A percentile compares a stretch with the other conserved stretches of the same genome.
phyloP scores from a whole-genome alignment of 2,113 vertebrate species.

The Galeopterus variegatus region DNA sequence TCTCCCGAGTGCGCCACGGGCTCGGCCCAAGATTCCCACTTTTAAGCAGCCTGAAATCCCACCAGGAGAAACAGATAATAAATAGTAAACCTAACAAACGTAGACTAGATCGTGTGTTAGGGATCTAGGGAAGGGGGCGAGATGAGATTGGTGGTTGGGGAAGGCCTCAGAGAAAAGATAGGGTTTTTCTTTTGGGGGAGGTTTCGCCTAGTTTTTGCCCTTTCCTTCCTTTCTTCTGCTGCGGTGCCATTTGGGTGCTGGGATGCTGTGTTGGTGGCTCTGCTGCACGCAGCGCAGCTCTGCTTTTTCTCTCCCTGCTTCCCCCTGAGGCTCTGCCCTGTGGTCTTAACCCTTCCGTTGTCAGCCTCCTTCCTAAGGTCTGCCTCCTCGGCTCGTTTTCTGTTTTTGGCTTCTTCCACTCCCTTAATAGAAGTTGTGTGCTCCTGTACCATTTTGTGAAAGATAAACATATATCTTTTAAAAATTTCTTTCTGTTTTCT shows the following conservation, averaged over 20 bases:
- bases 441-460: neutral
- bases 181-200: neutral
- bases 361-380: neutral
- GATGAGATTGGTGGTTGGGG: neutral
- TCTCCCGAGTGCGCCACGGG: too few species aligned
- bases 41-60: neutral
- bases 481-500: conserved; percentile 9
- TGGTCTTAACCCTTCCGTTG: neutral
- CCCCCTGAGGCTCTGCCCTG: neutral
- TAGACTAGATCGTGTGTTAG: neutral
- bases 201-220: neutral
- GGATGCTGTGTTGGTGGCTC: neutral
- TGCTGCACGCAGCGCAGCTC: neutral
- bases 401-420: neutral
- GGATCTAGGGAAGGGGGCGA: neutral
- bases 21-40: neutral
- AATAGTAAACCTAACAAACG: neutral
- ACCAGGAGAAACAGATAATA: neutral
- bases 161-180: neutral
- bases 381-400: neutral
- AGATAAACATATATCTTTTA: neutral
- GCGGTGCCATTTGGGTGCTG: neutral
- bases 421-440: neutral
- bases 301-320: conserved; percentile 2
- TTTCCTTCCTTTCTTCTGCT: neutral